phyloP scores from a whole-genome alignment of 2,797 vertebrate genomes.

The Tamandua tetradactyla region DNA sequence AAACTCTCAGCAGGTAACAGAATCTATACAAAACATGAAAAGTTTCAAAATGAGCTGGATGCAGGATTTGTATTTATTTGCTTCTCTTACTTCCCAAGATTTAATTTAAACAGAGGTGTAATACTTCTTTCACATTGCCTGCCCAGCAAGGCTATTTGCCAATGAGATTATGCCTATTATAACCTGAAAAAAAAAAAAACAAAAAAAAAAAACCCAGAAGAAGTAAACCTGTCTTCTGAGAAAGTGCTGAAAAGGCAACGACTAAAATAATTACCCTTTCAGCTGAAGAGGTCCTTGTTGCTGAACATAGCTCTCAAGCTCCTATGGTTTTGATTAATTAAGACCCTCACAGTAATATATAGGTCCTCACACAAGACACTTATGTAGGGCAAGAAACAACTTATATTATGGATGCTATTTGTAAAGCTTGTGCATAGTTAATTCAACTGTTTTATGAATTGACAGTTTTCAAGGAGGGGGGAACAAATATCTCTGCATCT shows the following conservation, averaged over 20 bases:
- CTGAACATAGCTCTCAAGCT: background rate
- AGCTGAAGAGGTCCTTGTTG: background rate
- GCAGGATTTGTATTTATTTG: background rate
- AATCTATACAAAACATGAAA: background rate
- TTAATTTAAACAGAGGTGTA: background rate
- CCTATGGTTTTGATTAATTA: background rate
- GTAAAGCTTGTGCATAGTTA: background rate
- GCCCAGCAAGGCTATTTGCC: background rate
- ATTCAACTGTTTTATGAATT: background rate
- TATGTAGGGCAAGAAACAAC: background rate
- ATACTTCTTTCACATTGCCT: background rate
- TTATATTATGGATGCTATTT: background rate
- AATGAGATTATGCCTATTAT: background rate
- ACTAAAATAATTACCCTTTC: conserved; percentile 34
- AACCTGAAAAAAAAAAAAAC: background rate
- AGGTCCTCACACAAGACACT: background rate
- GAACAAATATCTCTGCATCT: background rate
- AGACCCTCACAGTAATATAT: background rate
- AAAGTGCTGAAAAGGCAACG: background rate
- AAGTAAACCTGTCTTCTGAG: background rate
- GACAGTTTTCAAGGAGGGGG: background rate
- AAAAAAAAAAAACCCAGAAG: too few relatives aligned
- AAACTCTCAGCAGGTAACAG: background rate
- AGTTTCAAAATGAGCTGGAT: background rate
- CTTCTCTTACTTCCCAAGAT: background rate